A percentile compares a stretch with the other conserved stretches of the same genome.
These are phyloP conservation scores for Campylorhamphus procurvoides DNA, from an alignment of 2,113 vertebrate genomes.

Conservation along the genomic window DNA sequence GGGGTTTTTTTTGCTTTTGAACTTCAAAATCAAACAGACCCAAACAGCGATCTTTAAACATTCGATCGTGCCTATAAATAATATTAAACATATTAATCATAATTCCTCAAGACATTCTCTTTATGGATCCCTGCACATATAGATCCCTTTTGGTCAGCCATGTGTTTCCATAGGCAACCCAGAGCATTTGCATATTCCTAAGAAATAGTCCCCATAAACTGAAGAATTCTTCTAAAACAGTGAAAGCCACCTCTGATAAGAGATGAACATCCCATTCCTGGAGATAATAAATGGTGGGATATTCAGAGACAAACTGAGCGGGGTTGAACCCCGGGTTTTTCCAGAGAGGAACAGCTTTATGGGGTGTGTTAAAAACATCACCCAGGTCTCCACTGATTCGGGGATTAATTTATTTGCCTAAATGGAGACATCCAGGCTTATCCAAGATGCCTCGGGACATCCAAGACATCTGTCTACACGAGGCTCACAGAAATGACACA, in stretches of 20 bases:
- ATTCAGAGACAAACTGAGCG: not conserved
- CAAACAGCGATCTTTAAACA: not conserved
- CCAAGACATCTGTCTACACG: not conserved
- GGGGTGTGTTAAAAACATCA: not conserved
- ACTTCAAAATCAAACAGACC: slow-evolving; percentile 25
- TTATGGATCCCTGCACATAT: not conserved
- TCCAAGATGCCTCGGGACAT: not conserved
- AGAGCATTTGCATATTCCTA: not conserved
- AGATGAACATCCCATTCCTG: not conserved
- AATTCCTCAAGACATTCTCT: not conserved
- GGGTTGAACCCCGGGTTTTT: not conserved
- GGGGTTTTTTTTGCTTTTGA: not conserved
- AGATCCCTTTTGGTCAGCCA: not conserved
- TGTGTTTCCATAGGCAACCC: slow-evolving; percentile 53
- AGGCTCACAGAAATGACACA: not conserved
- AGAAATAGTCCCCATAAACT: not conserved
- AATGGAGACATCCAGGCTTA: not conserved
- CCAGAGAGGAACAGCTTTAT: not conserved
- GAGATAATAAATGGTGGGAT: not conserved
- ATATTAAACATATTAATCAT: not conserved
- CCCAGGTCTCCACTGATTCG: not conserved
- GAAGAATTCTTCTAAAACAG: not conserved
- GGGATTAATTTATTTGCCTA: not conserved
- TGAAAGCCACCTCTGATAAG: not conserved
- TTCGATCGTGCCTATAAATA: slow-evolving; percentile 12